These are phyloP conservation scores for Trissolcus basalis DNA, from an alignment of 1,140 invertebrate species.

Conservation along the genomic window DNA sequence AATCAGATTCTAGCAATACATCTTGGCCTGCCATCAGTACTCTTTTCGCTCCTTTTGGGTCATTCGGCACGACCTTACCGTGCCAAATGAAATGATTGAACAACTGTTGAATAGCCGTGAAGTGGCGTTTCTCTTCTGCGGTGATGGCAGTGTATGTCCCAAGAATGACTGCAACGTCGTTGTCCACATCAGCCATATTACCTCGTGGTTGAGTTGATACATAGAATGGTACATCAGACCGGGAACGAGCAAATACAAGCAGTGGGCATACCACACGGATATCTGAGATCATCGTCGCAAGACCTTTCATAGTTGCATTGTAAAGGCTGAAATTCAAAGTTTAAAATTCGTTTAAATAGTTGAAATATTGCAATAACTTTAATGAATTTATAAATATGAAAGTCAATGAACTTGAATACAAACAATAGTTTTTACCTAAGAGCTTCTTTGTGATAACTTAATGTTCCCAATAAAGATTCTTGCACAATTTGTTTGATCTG, in stretches of 20 bases:
- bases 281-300: conserved; percentile 85
- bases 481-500: conserved; percentile 80
- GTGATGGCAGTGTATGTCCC: conserved; percentile 83
- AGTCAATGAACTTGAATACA: neutral
- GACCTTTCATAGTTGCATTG: conserved; percentile 80
- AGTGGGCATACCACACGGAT: conserved; percentile 88
- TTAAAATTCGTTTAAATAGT: no score
- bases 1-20: conserved; percentile 77
- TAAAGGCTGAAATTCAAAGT: conserved; percentile 75
- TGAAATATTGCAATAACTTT: neutral
- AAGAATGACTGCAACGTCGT: conserved; percentile 86
- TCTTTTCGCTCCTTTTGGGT: conserved; percentile 72
- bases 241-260: conserved; percentile 78
- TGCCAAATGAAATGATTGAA: conserved; percentile 89
- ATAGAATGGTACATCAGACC: conserved; percentile 82
- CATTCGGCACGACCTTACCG: conserved; percentile 79
- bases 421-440: conserved; percentile 65
- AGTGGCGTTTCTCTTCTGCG: conserved; percentile 83
- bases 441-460: conserved; percentile 79
- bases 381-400: neutral
- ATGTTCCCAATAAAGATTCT: conserved; percentile 80
- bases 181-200: conserved; percentile 79
- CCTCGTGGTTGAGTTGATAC: conserved; percentile 81
- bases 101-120: conserved; percentile 86
- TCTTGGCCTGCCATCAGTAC: conserved; percentile 84